Conservation (phyloP, 2,113 vertebrate species). For the Parotia lawesii region DNA sequence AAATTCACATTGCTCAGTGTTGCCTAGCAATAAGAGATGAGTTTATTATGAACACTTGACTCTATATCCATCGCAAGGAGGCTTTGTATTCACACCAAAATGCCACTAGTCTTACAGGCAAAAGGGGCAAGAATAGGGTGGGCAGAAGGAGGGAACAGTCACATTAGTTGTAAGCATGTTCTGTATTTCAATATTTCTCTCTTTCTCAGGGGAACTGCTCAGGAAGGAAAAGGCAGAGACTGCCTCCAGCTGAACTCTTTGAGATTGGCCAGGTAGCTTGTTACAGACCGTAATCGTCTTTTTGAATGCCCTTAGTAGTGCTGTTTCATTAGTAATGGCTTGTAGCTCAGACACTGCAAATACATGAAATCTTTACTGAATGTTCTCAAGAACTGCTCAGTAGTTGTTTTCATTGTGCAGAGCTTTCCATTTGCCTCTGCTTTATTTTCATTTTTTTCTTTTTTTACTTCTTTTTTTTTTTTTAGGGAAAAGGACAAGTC, state of each 20-base stretch:
- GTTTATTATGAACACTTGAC: constrained; percentile 73
- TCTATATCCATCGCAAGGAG: constrained; percentile 58
- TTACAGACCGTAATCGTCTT: rapidly evolving
- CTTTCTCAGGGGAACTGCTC: neutral
- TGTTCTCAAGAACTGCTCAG: neutral
- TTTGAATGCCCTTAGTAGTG: neutral
- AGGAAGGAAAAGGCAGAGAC: neutral
- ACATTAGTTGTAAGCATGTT: neutral
- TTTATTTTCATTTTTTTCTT: neutral
- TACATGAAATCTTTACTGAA: neutral
- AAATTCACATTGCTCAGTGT: constrained; percentile 81
- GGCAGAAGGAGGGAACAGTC: constrained; percentile 18
- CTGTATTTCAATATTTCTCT: constrained; percentile 6
- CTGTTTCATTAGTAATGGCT: neutral
- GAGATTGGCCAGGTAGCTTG: neutral
- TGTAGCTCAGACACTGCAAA: neutral
- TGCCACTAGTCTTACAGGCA: constrained; percentile 13
- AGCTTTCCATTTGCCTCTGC: neutral
- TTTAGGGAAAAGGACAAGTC: neutral
- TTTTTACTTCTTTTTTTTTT: too few relatives aligned
- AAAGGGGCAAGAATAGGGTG: constrained; percentile 34
- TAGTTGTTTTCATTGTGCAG: neutral
- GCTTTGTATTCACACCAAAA: constrained; percentile 62
- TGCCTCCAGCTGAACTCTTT: neutral
- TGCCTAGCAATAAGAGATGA: constrained; percentile 81